phyloP scores from a whole-genome alignment of 1,140 invertebrate genomes.

The Battus philenor region DNA sequence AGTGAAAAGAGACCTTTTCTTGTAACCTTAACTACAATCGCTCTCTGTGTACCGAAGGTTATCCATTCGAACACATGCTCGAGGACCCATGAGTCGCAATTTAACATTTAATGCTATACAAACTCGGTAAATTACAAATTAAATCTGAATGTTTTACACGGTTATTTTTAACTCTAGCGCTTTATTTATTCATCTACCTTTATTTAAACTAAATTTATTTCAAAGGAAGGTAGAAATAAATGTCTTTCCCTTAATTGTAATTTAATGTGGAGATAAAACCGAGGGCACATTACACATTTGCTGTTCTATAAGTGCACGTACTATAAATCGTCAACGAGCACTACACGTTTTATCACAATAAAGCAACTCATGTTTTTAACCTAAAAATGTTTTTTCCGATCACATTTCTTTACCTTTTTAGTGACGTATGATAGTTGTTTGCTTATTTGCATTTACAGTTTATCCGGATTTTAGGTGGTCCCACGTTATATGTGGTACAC shows the following conservation, averaged over 20 bases:
- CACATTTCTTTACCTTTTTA: too few species aligned
- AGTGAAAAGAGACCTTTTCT: slow-evolving; percentile 13
- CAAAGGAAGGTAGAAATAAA: slow-evolving; percentile 8
- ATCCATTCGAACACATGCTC: slow-evolving; percentile 10
- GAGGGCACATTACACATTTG: slow-evolving; percentile 16
- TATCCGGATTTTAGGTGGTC: too few species aligned
- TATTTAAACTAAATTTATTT: slow-evolving; percentile 5
- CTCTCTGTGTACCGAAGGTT: slow-evolving; percentile 1
- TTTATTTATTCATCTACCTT: background rate
- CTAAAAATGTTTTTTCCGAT: too few species aligned
- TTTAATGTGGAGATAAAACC: slow-evolving; percentile 36
- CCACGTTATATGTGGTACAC: too few species aligned
- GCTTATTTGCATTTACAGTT: too few species aligned
- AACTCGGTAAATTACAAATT: too few species aligned
- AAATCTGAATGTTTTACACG: background rate
- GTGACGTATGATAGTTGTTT: too few species aligned
- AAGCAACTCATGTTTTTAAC: too few species aligned
- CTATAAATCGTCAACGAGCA: slow-evolving; percentile 2
- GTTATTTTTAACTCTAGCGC: slow-evolving; percentile 5
- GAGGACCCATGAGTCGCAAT: slow-evolving; percentile 1
- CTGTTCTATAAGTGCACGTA: slow-evolving; percentile 1
- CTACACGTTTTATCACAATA: slow-evolving; percentile 5
- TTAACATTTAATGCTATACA: slow-evolving; percentile 4
- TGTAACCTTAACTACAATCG: slow-evolving; percentile 12
- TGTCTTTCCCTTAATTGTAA: slow-evolving; percentile 34